A percentile compares a stretch with the other conserved stretches of the same genome.
Evolutionary conservation across 2,888 invertebrate genomes (phyloP).

Genomic region (Trypoxylon attenuatum): DNA sequence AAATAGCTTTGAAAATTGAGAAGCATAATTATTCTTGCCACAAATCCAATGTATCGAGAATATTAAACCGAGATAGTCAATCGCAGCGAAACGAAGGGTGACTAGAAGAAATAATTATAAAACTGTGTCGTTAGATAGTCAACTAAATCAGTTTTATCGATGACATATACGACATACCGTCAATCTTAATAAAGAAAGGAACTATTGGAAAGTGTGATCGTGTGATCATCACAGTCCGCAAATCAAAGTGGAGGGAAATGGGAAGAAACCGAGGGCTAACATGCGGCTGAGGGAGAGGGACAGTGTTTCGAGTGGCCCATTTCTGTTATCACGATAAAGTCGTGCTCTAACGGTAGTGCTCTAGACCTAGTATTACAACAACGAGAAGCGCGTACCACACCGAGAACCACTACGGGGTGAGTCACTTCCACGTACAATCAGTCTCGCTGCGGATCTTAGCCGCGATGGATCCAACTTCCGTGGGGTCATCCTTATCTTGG

Average conservation of each 20-base stretch:
- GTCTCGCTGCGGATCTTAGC: slow-evolving; percentile 36
- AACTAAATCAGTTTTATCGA: too few relatives aligned
- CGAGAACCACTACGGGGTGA: slow-evolving; percentile 35
- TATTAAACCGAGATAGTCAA: too few relatives aligned
- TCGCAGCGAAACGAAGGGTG: too few relatives aligned
- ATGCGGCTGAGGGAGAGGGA: slow-evolving; percentile 6
- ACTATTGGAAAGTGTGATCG: too few relatives aligned
- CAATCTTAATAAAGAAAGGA: too few relatives aligned
- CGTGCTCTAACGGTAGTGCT: slow-evolving; percentile 26
- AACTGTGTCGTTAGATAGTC: too few relatives aligned
- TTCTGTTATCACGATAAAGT: slow-evolving; percentile 60
- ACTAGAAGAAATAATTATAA: too few relatives aligned
- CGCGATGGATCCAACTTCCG: slow-evolving; percentile 38
- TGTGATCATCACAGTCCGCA: too few relatives aligned
- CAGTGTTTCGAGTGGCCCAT: slow-evolving; percentile 55
- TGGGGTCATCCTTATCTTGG: slow-evolving; percentile 9
- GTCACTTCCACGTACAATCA: slow-evolving; percentile 43
- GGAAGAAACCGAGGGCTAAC: slow-evolving; percentile 2
- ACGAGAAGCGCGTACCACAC: slow-evolving; percentile 12
- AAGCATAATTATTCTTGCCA: too few relatives aligned
- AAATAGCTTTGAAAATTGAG: too few relatives aligned
- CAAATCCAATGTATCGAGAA: too few relatives aligned
- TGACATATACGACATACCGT: too few relatives aligned
- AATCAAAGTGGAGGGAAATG: slow-evolving; percentile 5
- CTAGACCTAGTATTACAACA: slow-evolving; percentile 10